phyloP scores from a whole-genome alignment of 2,113 vertebrate genomes.

The Gracilinanus agilis region DNA sequence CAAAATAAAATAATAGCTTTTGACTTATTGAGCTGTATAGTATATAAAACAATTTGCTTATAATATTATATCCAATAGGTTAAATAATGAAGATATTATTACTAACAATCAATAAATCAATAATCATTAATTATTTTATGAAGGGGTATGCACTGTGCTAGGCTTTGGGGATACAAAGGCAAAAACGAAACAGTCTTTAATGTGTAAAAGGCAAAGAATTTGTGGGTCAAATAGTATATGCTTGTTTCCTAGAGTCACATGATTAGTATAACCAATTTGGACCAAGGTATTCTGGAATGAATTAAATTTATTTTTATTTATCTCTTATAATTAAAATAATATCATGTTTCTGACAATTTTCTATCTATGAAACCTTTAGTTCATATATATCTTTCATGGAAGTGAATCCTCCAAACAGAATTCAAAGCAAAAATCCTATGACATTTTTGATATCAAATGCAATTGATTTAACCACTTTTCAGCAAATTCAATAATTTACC shows the following conservation, averaged over 20 bases:
- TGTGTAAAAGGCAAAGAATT: neutral
- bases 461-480: slow-evolving; percentile 9
- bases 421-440: slow-evolving; percentile 3
- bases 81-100: neutral
- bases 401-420: neutral
- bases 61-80: neutral
- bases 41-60: neutral
- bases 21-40: neutral
- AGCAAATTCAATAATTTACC: slow-evolving; percentile 38
- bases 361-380: neutral
- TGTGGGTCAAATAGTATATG: neutral
- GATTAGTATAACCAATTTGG: neutral
- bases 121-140: neutral
- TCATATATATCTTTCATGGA: neutral
- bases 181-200: neutral
- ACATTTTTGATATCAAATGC: neutral
- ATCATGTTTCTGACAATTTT: neutral
- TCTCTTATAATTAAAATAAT: neutral
- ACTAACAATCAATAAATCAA: neutral
- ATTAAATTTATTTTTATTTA: neutral
- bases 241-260: neutral
- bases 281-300: neutral
- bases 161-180: neutral
- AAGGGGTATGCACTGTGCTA: neutral
- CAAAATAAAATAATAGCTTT: neutral